Conservation (phyloP, 2,888 invertebrate species). For the Aleiodes testaceus region DNA sequence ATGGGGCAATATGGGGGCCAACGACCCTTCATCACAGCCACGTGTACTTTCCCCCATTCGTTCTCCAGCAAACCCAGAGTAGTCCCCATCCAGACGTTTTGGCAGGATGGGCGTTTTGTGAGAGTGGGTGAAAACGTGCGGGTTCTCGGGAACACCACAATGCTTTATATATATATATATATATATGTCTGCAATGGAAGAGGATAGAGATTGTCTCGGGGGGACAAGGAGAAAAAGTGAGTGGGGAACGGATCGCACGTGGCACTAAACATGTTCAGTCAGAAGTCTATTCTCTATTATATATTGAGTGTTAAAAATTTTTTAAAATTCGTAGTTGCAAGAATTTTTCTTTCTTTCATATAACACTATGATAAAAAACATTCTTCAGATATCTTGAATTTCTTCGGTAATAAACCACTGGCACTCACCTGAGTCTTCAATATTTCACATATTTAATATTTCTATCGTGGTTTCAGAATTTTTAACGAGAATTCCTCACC, state of each 20-base stretch:
- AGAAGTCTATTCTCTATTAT: neutral
- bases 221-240: neutral
- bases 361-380: too few species aligned
- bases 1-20: constrained; percentile 31
- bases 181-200: neutral
- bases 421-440: too few species aligned
- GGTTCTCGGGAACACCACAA: neutral
- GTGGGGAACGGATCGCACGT: constrained; percentile 31
- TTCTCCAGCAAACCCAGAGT: constrained; percentile 4
- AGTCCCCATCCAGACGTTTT: constrained; percentile 18
- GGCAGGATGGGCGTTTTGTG: constrained; percentile 20
- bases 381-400: too few species aligned
- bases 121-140: constrained; percentile 31
- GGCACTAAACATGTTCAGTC: constrained; percentile 23
- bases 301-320: too few species aligned
- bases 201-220: constrained; percentile 15
- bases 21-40: constrained; percentile 40
- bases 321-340: too few species aligned
- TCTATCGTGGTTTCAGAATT: too few species aligned
- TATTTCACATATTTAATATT: too few species aligned
- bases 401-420: too few species aligned
- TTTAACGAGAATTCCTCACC: too few species aligned
- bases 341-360: too few species aligned
- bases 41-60: constrained; percentile 31
- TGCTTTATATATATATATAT: constrained; percentile 9